A percentile compares a stretch with the other conserved stretches of the same genome.
phyloP scores from a whole-genome alignment of 1,140 invertebrate genomes.

The Heliconius hewitsoni region DNA sequence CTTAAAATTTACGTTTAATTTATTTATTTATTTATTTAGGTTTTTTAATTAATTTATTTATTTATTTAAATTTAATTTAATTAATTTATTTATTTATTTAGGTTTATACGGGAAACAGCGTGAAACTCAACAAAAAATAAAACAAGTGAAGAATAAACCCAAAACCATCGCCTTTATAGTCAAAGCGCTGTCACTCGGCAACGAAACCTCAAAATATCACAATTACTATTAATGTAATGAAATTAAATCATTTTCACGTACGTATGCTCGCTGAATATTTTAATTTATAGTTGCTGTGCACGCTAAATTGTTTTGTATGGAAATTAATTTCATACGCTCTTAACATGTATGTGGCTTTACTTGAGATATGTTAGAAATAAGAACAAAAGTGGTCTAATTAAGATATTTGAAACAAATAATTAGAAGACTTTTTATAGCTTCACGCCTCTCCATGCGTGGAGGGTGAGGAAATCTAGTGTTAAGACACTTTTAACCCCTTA shows the following conservation, averaged over 20 bases:
- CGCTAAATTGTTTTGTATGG: not conserved
- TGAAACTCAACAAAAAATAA: no score
- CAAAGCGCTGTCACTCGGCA: no score
- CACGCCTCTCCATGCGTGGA: not conserved
- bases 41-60: no score
- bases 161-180: no score
- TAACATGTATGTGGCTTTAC: not conserved
- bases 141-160: no score
- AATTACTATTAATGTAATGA: conserved; percentile 1
- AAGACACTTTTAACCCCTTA: no score
- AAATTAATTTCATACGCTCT: not conserved
- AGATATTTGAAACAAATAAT: not conserved
- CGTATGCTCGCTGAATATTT: not conserved
- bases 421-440: not conserved
- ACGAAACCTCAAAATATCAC: not conserved
- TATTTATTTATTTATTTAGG: no score
- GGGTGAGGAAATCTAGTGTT: no score
- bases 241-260: not conserved
- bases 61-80: no score
- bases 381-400: not conserved
- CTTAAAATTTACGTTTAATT: no score
- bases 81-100: no score
- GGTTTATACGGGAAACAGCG: no score
- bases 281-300: not conserved
- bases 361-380: not conserved